Percentiles rank a stretch among this genome's conserved stretches.
Evolutionary conservation across 2,113 vertebrate species (phyloP).

Genomic region (Apodemus sylvaticus): DNA sequence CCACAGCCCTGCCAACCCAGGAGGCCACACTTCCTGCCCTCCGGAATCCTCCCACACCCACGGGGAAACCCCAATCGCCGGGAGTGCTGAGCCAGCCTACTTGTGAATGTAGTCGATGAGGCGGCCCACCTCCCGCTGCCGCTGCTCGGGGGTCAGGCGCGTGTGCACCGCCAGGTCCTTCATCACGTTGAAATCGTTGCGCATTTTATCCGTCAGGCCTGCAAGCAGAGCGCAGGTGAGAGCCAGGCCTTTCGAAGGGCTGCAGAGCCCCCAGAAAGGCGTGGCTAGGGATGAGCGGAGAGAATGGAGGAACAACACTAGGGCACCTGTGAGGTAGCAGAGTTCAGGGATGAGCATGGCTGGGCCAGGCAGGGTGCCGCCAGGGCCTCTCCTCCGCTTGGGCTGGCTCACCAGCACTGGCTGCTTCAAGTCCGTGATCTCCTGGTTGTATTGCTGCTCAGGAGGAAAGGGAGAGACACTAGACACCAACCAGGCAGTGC

Average conservation of each 20-base stretch:
- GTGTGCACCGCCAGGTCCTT: constrained; percentile 93
- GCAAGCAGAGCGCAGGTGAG: not conserved
- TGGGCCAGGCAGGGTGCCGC: constrained; percentile 84
- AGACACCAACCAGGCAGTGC: not conserved
- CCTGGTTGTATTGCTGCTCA: constrained; percentile 92
- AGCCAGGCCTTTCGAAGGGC: not conserved
- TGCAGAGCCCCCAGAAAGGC: not conserved
- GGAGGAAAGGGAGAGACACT: not conserved
- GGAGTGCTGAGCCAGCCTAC: constrained; percentile 80
- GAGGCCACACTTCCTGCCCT: not conserved
- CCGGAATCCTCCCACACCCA: not conserved
- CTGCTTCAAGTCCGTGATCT: constrained; percentile 91
- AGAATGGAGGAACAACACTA: rapidly evolving
- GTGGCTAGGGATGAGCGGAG: too few relatives aligned
- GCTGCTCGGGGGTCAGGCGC: constrained; percentile 89
- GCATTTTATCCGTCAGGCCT: constrained; percentile 96
- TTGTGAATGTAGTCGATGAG: constrained; percentile 88
- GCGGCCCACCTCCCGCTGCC: constrained; percentile 88
- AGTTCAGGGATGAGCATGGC: constrained; percentile 94
- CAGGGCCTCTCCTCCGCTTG: constrained; percentile 83
- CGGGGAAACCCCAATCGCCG: not conserved
- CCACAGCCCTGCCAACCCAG: not conserved
- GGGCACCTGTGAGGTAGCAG: constrained; percentile 93
- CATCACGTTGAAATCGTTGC: constrained; percentile 93
- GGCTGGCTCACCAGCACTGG: constrained; percentile 92